These are phyloP conservation scores for Lobophora halterata DNA, from an alignment of 2,888 invertebrate species.

Conservation along the genomic window DNA sequence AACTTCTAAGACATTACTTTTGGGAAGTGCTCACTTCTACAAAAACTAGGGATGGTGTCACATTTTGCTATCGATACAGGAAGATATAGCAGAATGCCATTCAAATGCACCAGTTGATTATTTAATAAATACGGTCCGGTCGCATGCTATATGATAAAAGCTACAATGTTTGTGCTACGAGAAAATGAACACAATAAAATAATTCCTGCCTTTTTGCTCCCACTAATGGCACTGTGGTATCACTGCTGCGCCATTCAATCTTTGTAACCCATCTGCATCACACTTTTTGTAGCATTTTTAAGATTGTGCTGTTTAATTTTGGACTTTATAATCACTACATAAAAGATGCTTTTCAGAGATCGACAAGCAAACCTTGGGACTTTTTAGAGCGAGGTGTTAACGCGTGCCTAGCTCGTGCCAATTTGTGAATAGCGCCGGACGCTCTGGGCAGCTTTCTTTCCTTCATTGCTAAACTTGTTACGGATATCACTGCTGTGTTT, in stretches of 20 bases:
- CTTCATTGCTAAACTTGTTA: conserved; percentile 75
- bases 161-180: conserved; percentile 25
- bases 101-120: conserved; percentile 10
- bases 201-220: conserved; percentile 59
- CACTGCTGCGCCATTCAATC: conserved; percentile 70
- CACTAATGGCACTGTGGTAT: conserved; percentile 65
- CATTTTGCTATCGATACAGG: conserved; percentile 11
- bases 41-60: conserved; percentile 9
- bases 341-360: conserved; percentile 36
- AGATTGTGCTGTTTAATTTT: conserved; percentile 18
- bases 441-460: conserved; percentile 76
- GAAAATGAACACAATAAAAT: conserved; percentile 50
- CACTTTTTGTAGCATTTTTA: conserved; percentile 18
- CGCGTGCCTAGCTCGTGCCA: conserved; percentile 79
- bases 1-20: conserved; percentile 1
- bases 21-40: no score
- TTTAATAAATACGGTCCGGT: conserved; percentile 8
- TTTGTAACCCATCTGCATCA: conserved; percentile 53
- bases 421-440: conserved; percentile 78
- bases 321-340: conserved; percentile 8
- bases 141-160: conserved; percentile 9
- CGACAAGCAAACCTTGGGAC: conserved; percentile 31
- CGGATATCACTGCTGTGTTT: conserved; percentile 68
- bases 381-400: conserved; percentile 37
- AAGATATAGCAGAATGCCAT: conserved; percentile 7